These are phyloP conservation scores for Tetraneura akinire DNA, from an alignment of 1,140 invertebrate species.

Conservation along the genomic window DNA sequence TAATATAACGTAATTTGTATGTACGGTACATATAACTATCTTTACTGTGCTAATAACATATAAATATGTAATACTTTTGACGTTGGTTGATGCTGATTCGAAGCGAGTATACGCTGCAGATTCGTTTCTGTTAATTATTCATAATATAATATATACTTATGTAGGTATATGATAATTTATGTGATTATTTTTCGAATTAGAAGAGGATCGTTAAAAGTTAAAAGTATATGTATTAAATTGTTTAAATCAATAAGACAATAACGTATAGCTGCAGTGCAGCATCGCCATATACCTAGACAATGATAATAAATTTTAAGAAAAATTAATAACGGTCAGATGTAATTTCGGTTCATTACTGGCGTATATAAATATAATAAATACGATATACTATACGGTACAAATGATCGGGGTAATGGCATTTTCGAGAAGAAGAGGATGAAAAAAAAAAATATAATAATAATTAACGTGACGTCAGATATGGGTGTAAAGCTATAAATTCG, in stretches of 20 bases:
- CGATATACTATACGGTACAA: neutral
- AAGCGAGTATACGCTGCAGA: no score
- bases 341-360: slow-evolving; percentile 11
- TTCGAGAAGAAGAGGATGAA: no score
- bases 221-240: neutral
- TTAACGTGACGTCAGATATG: neutral
- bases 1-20: no score
- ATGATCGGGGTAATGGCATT: slow-evolving; percentile 4
- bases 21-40: no score
- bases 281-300: no score
- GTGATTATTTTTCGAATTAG: slow-evolving; percentile 27
- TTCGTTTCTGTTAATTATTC: no score
- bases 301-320: neutral
- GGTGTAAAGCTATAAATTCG: slow-evolving; percentile 16
- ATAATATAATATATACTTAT: neutral
- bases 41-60: no score
- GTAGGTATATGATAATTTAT: neutral
- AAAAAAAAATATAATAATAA: slow-evolving; percentile 2
- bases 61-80: no score
- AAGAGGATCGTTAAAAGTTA: neutral
- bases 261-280: neutral
- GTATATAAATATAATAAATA: no score
- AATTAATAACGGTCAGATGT: neutral
- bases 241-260: neutral
- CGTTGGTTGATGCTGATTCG: no score